Evolutionary conservation across 2,797 vertebrate genomes (phyloP).

Genomic region (Scyliorhinus canicula): DNA sequence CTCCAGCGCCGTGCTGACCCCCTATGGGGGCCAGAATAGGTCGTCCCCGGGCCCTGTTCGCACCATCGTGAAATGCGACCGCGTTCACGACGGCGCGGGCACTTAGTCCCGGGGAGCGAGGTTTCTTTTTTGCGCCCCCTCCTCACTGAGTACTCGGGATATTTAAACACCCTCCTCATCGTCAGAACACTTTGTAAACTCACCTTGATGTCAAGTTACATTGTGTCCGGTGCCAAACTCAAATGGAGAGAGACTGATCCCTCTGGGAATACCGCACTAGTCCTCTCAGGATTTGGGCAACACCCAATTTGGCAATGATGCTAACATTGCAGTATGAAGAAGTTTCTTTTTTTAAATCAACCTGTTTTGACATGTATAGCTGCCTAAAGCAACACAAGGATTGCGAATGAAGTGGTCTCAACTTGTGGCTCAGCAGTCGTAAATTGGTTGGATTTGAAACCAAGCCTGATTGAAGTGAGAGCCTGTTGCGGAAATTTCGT

Average conservation of each 20-base stretch:
- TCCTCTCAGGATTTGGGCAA: not conserved
- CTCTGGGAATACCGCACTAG: not conserved
- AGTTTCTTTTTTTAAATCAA: not conserved
- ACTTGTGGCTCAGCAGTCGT: no score
- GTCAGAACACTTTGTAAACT: not conserved
- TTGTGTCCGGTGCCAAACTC: not conserved
- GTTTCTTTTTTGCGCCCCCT: no score
- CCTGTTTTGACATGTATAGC: not conserved
- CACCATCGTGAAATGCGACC: no score
- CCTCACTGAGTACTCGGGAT: no score
- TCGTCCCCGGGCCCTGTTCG: no score
- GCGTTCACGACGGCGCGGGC: no score
- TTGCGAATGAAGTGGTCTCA: not conserved
- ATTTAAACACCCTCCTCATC: not conserved
- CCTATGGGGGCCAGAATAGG: no score
- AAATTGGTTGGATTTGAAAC: not conserved
- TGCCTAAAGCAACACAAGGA: not conserved
- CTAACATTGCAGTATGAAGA: not conserved
- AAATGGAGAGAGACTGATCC: not conserved
- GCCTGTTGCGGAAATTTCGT: not conserved
- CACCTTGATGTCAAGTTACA: not conserved
- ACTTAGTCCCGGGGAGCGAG: no score
- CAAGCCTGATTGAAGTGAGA: not conserved
- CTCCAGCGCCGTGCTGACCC: no score
- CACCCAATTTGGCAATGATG: not conserved